A percentile compares a stretch with the other conserved stretches of the same genome.
phyloP scores from a whole-genome alignment of 2,113 vertebrate genomes.

The Hippocampus abdominalis region DNA sequence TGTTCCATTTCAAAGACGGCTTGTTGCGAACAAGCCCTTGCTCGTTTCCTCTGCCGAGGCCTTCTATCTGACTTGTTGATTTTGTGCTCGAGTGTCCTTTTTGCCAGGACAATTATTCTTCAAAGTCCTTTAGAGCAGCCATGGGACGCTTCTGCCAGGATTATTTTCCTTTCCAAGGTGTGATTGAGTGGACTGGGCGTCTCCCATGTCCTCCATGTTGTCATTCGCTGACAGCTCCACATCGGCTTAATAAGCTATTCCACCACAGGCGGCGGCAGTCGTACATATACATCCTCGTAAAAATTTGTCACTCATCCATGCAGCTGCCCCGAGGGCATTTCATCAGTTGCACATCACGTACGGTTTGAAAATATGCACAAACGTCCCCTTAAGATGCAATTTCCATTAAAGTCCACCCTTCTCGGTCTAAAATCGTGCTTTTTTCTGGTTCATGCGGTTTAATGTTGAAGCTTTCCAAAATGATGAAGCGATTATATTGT shows the following conservation, averaged over 20 bases:
- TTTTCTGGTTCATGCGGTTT: neutral
- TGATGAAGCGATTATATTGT: neutral
- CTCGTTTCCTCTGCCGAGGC: constrained; percentile 19
- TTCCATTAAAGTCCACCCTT: neutral
- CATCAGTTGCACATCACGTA: neutral
- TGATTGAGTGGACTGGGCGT: constrained; percentile 39
- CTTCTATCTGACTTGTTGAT: constrained; percentile 32
- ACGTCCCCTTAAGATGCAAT: neutral
- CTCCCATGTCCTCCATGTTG: constrained; percentile 18
- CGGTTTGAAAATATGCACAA: neutral
- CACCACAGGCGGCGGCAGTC: constrained; percentile 23
- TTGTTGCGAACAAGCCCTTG: constrained; percentile 1
- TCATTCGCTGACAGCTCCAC: constrained; percentile 29
- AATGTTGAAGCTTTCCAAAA: neutral
- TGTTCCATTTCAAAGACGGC: constrained; percentile 35
- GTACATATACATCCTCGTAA: constrained; percentile 33
- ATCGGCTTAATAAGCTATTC: constrained; percentile 31
- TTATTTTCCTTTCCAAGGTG: constrained; percentile 28
- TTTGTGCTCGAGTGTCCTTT: constrained; percentile 8
- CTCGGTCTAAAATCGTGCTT: neutral
- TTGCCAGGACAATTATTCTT: constrained; percentile 39
- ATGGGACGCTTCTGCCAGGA: constrained; percentile 26
- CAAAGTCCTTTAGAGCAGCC: constrained; percentile 20
- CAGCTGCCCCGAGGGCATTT: constrained; percentile 11
- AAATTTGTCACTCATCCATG: constrained; percentile 37